These are phyloP conservation scores for Dendrocopos noguchii DNA, from an alignment of 2,113 vertebrate genomes.

Conservation along the genomic window DNA sequence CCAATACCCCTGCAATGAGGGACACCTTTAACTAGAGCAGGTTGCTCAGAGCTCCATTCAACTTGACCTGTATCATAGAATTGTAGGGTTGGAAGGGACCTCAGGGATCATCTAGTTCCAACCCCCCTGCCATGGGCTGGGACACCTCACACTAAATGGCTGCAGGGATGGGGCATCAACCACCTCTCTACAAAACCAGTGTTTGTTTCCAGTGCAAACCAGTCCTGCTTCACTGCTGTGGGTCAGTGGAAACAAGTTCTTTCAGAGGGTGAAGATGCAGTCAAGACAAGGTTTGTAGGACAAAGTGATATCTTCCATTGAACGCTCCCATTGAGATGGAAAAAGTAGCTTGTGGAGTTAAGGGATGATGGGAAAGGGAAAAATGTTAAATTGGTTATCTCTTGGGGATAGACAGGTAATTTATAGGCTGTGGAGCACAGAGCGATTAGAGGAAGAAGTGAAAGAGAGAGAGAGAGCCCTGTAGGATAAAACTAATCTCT, in stretches of 20 bases:
- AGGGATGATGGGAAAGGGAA: not conserved
- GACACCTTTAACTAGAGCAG: no score
- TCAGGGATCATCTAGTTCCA: no score
- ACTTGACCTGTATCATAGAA: no score
- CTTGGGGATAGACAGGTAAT: not conserved
- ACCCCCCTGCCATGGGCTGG: no score
- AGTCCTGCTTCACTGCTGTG: not conserved
- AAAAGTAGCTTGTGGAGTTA: not conserved
- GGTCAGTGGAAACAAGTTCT: not conserved
- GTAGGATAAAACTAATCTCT: not conserved
- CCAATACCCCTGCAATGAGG: no score
- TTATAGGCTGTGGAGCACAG: not conserved
- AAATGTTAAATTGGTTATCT: not conserved
- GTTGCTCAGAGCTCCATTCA: no score
- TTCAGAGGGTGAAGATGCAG: not conserved
- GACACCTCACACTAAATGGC: no score
- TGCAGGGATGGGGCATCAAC: no score
- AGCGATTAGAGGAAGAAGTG: not conserved
- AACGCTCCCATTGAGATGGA: not conserved
- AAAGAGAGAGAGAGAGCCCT: not conserved
- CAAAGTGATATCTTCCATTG: not conserved
- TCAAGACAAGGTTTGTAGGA: not conserved
- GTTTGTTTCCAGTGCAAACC: not conserved
- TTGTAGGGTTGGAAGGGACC: no score
- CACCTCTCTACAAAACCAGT: no score